These are phyloP conservation scores for Sphaerodactylus townsendi DNA, from an alignment of 2,113 vertebrate genomes.

Conservation along the genomic window DNA sequence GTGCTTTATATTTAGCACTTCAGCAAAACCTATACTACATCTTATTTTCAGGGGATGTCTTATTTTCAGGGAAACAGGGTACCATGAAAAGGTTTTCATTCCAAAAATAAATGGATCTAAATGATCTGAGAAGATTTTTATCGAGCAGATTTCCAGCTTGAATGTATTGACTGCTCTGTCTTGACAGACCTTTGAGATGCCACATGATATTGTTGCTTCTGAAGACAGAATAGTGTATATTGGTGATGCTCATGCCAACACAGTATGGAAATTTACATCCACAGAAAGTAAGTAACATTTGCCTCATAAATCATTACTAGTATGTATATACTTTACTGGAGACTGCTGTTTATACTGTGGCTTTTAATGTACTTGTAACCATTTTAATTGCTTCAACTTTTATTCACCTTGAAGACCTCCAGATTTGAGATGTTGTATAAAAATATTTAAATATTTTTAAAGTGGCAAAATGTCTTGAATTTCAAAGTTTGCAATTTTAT, in stretches of 20 bases:
- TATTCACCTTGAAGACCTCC: too few relatives aligned
- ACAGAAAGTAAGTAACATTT: slow-evolving; percentile 83
- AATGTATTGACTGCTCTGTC: slow-evolving; percentile 10
- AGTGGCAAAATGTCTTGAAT: background rate
- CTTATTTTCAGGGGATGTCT: too few relatives aligned
- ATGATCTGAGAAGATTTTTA: background rate
- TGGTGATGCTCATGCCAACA: slow-evolving; percentile 80
- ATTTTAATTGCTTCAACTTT: too few relatives aligned
- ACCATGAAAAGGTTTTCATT: background rate
- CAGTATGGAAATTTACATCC: slow-evolving; percentile 85
- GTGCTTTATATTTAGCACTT: too few relatives aligned
- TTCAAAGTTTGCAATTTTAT: background rate
- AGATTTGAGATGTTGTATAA: too few relatives aligned
- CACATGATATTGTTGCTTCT: slow-evolving; percentile 86
- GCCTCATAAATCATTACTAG: background rate
- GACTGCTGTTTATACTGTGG: too few relatives aligned
- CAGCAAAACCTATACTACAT: too few relatives aligned
- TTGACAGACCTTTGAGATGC: slow-evolving; percentile 88
- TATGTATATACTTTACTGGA: background rate
- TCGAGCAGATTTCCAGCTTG: background rate
- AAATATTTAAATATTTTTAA: too few relatives aligned
- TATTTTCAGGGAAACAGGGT: too few relatives aligned
- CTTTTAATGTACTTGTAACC: too few relatives aligned
- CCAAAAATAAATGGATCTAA: background rate
- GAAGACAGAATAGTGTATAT: slow-evolving; percentile 83